Percentiles rank a stretch among this genome's conserved stretches.
These are phyloP conservation scores for Psettodes erumei DNA, from an alignment of 2,113 vertebrate species.

Conservation along the genomic window DNA sequence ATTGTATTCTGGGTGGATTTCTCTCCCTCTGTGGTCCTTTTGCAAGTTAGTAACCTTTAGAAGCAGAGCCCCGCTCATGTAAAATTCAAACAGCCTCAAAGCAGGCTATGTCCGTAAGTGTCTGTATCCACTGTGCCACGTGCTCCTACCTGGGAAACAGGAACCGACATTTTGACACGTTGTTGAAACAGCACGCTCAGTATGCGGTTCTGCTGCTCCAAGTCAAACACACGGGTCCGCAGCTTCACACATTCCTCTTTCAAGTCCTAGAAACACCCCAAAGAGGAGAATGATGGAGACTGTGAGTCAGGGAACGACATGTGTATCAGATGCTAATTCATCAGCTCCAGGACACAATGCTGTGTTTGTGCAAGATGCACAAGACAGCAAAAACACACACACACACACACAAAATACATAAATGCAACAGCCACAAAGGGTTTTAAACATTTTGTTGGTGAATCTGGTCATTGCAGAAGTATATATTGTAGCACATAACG, in stretches of 20 bases:
- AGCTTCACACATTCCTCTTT: slow-evolving; percentile 93
- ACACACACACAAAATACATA: no score
- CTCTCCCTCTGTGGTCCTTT: slow-evolving; percentile 22
- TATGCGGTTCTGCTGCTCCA: slow-evolving; percentile 93
- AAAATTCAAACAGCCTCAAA: slow-evolving; percentile 57
- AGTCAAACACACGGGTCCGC: slow-evolving; percentile 92
- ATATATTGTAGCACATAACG: no score
- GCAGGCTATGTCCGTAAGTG: slow-evolving; percentile 32
- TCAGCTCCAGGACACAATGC: background rate
- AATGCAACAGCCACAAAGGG: background rate
- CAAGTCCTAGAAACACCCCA: slow-evolving; percentile 82
- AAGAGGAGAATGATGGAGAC: background rate
- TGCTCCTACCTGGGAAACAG: slow-evolving; percentile 87
- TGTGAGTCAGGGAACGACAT: background rate
- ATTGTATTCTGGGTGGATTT: background rate
- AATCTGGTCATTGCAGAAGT: background rate
- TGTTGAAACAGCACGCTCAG: slow-evolving; percentile 92
- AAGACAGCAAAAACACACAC: background rate
- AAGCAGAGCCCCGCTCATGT: slow-evolving; percentile 55
- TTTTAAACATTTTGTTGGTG: background rate
- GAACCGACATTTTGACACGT: slow-evolving; percentile 85
- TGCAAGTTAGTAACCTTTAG: slow-evolving; percentile 48
- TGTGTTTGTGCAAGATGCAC: background rate
- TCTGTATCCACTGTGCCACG: slow-evolving; percentile 22
- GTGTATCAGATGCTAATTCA: slow-evolving; percentile 14